phyloP scores from a whole-genome alignment of 2,888 invertebrate genomes.

The Zonitis immaculata region DNA sequence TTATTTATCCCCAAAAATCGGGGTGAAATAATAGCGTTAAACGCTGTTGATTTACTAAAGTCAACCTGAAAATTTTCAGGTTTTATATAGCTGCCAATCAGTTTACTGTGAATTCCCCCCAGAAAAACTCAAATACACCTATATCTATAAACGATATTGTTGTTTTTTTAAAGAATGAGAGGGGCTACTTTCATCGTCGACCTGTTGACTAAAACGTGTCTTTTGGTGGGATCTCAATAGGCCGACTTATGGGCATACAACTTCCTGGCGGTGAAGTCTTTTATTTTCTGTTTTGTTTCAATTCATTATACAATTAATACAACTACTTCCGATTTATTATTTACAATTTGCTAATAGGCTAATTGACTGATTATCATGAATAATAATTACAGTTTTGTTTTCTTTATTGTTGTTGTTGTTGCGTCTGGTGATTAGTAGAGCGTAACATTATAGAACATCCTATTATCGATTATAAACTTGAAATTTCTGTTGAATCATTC shows the following conservation, averaged over 20 bases:
- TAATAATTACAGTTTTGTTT: not conserved
- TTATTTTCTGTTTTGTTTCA: not conserved
- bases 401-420: not conserved
- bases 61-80: slow-evolving; percentile 29
- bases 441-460: not conserved
- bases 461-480: not conserved
- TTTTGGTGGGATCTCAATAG: slow-evolving; percentile 16
- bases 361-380: too few species aligned
- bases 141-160: slow-evolving; percentile 9
- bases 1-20: slow-evolving; percentile 25
- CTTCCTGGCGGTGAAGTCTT: slow-evolving; percentile 10
- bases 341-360: not conserved
- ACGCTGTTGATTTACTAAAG: slow-evolving; percentile 45
- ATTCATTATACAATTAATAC: not conserved
- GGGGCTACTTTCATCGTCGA: slow-evolving; percentile 19
- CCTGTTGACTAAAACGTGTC: not conserved
- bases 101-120: slow-evolving; percentile 41
- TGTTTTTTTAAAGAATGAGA: slow-evolving; percentile 14
- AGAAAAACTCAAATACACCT: slow-evolving; percentile 10
- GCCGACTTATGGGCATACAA: slow-evolving; percentile 1
- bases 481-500: not conserved
- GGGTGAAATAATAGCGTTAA: slow-evolving; percentile 36
- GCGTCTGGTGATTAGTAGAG: slow-evolving; percentile 12
- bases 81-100: slow-evolving; percentile 43
- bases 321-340: slow-evolving; percentile 13